Evolutionary conservation across 2,113 vertebrate genomes (phyloP), one percentile per base, ranked within the genome.

Genomic region (Gadus macrocephalus): DNA sequence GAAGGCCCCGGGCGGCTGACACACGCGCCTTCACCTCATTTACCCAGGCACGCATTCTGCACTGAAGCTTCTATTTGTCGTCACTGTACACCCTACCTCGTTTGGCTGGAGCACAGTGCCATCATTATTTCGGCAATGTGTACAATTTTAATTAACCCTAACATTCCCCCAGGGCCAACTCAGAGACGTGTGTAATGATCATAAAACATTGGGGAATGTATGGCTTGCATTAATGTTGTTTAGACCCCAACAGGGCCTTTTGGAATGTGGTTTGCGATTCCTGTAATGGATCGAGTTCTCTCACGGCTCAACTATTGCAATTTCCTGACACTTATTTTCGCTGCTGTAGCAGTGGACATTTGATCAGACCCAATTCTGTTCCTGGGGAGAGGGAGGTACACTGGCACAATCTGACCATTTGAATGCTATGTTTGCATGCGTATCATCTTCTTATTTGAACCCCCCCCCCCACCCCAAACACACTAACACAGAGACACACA

Each of bases 61-160:
- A 35, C 6, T 5, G 0, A 35, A 35, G 31, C 31, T 35, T 35
- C 4, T 4, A 42, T 62, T 60, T 69, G 62, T 64, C 67, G 67
- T 74, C 68, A 74, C 38, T 31, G 49, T 31, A 59, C 31, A 5
- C 31, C 31, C 31, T 35, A 35, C 31, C 31, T 35, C 31, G 1
- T 4, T 35, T 35, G 31, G 31, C 31, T 35, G 31, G 31, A 35
- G 31, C 31, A 35, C 31, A 35, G 4, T 35, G 42, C 11, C 42
- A 14, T 49, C 42, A 49, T 49, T 9, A 49, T 9, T 3, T 42
- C 55, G 67, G 61, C 68, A 60, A 7, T 84, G 84, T 81, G 85
- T 82, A 75, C 62, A 67, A 42, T 72, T 76, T 7, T 79, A 85
- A 82, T 85, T 82, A 85, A 78, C 73, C 19, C 6, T 5, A 35